phyloP scores from a whole-genome alignment of 2,797 vertebrate species.

The Halcyon smyrnensis region DNA sequence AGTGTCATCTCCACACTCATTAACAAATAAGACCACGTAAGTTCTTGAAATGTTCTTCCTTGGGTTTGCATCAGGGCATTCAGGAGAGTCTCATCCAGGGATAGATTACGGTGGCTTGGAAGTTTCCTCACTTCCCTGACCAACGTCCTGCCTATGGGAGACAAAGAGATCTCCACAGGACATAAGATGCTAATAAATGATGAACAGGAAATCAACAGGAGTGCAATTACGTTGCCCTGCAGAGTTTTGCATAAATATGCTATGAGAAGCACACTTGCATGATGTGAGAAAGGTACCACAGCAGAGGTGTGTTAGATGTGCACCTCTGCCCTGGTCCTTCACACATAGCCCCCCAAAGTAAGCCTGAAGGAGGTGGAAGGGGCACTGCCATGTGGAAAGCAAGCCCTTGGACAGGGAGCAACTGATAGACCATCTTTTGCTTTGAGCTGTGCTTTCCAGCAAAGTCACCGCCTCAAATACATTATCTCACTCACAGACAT shows the following conservation, averaged over 20 bases:
- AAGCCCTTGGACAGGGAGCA: not conserved
- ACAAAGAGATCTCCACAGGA: fast-evolving
- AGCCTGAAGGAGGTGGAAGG: not conserved
- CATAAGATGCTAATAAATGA: not conserved
- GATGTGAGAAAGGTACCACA: not conserved
- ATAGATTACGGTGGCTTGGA: not conserved
- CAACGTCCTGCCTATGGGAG: not conserved
- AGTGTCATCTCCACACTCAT: not conserved
- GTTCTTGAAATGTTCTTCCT: not conserved
- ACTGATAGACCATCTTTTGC: not conserved
- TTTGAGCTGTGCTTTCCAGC: not conserved
- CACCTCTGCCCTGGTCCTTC: not conserved
- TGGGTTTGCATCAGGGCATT: not conserved
- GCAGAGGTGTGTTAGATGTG: not conserved
- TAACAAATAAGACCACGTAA: not conserved
- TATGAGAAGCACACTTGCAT: not conserved
- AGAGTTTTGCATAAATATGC: not conserved
- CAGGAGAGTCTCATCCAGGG: not conserved
- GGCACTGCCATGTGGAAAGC: not conserved
- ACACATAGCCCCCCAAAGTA: not conserved
- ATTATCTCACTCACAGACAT: not conserved
- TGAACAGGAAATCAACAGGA: not conserved
- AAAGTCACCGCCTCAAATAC: not conserved
- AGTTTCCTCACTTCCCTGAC: not conserved
- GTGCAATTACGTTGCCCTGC: not conserved